Percentiles rank a stretch among this genome's conserved stretches.
phyloP scores from a whole-genome alignment of 2,797 vertebrate species.

The Micropoecilia bifurca region DNA sequence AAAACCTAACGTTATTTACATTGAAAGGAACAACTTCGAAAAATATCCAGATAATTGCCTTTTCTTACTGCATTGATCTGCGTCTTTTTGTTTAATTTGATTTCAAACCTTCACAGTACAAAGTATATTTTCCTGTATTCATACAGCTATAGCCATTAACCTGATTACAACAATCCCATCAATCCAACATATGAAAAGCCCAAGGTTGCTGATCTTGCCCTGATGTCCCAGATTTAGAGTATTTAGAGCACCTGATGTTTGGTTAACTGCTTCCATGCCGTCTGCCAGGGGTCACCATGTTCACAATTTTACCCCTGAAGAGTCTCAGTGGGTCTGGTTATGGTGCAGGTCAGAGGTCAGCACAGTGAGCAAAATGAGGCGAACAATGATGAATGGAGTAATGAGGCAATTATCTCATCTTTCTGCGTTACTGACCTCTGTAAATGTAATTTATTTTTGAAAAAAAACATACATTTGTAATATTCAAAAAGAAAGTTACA shows the following conservation, averaged over 20 bases:
- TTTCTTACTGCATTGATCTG: neutral
- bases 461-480: neutral
- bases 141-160: neutral
- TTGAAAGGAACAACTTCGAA: neutral
- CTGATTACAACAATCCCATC: neutral
- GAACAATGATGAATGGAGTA: conserved; percentile 32
- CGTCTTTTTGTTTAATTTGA: neutral
- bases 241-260: conserved; percentile 32
- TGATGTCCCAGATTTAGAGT: conserved; percentile 18
- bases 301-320: conserved; percentile 42
- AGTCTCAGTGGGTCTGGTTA: conserved; percentile 59
- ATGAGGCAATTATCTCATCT: conserved; percentile 33
- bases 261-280: conserved; percentile 53
- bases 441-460: conserved; percentile 30
- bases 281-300: conserved; percentile 41
- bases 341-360: conserved; percentile 58
- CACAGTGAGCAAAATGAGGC: conserved; percentile 3
- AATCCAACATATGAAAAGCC: neutral
- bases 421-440: conserved; percentile 21
- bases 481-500: neutral
- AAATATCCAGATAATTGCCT: neutral
- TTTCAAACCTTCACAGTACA: neutral
- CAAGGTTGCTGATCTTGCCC: neutral
- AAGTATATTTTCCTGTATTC: neutral
- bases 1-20: neutral